phyloP scores from a whole-genome alignment of 2,888 invertebrate species.

The Zygaena filipendulae region DNA sequence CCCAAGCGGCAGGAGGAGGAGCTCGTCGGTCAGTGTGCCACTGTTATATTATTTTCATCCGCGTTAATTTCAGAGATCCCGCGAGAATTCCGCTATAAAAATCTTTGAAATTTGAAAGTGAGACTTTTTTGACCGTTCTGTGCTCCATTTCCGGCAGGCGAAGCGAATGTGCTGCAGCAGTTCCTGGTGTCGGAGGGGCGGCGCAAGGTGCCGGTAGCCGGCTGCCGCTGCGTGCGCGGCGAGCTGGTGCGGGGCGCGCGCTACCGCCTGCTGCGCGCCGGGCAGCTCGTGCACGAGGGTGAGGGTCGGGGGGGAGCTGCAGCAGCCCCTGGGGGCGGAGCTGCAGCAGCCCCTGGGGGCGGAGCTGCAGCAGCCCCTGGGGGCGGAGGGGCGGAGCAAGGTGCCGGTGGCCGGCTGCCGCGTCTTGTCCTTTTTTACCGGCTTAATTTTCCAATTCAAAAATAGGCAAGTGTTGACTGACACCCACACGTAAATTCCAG shows the following conservation, averaged over 20 bases:
- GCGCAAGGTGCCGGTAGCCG: constrained; percentile 87
- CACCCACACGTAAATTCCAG: too few species aligned
- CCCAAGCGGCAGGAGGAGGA: constrained; percentile 82
- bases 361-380: constrained; percentile 85
- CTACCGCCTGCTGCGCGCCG: constrained; percentile 76
- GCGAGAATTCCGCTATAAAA: too few species aligned
- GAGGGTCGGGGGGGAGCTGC: constrained; percentile 16
- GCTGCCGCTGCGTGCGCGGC: constrained; percentile 87
- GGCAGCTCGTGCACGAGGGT: constrained; percentile 78
- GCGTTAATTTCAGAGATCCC: too few species aligned
- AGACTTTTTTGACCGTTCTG: too few species aligned
- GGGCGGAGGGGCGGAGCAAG: constrained; percentile 82
- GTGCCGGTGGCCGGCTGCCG: constrained; percentile 90
- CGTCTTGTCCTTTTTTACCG: too few species aligned
- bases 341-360: too few species aligned
- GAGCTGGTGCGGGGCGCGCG: constrained; percentile 72
- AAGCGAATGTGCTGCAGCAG: constrained; percentile 86
- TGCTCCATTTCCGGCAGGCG: too few species aligned
- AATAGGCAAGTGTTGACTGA: too few species aligned
- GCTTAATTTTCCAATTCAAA: too few species aligned
- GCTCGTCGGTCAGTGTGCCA: constrained; percentile 74
- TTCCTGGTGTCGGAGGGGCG: constrained; percentile 84
- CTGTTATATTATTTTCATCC: too few species aligned
- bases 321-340: not conserved
- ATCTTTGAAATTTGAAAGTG: too few species aligned